Evolutionary conservation across 2,113 vertebrate species (phyloP).

Genomic region (Microtus pennsylvanicus): DNA sequence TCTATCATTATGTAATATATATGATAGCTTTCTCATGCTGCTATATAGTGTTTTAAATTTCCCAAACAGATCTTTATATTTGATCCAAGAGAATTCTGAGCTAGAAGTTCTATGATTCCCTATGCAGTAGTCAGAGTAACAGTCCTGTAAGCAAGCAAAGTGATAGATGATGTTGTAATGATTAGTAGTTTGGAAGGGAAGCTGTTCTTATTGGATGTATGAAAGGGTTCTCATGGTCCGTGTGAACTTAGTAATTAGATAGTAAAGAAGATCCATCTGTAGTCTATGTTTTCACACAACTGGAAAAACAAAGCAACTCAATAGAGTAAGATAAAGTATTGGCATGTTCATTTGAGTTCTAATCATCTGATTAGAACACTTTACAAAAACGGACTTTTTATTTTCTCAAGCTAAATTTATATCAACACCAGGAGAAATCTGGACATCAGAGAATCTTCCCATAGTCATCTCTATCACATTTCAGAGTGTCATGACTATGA

Average conservation of each 20-base stretch:
- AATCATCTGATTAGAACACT: background rate
- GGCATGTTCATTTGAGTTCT: background rate
- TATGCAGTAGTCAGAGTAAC: background rate
- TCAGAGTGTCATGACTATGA: background rate
- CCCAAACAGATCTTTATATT: background rate
- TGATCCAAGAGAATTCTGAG: background rate
- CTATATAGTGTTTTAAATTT: background rate
- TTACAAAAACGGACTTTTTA: background rate
- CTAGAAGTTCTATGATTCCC: background rate
- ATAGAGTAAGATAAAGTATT: background rate
- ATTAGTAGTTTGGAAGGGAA: background rate
- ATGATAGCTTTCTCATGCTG: background rate
- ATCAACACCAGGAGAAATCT: background rate
- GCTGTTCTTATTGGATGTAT: background rate
- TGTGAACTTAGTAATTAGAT: background rate
- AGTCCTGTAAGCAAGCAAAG: background rate
- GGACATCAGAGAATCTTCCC: background rate
- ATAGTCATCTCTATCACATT: background rate
- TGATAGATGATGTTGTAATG: background rate
- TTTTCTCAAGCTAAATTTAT: background rate
- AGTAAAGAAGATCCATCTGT: background rate
- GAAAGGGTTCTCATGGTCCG: background rate
- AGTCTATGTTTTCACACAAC: background rate
- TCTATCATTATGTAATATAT: background rate
- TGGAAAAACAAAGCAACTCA: conserved; percentile 22